phyloP scores from a whole-genome alignment of 2,888 invertebrate genomes.

The Malthinus flaveolus region DNA sequence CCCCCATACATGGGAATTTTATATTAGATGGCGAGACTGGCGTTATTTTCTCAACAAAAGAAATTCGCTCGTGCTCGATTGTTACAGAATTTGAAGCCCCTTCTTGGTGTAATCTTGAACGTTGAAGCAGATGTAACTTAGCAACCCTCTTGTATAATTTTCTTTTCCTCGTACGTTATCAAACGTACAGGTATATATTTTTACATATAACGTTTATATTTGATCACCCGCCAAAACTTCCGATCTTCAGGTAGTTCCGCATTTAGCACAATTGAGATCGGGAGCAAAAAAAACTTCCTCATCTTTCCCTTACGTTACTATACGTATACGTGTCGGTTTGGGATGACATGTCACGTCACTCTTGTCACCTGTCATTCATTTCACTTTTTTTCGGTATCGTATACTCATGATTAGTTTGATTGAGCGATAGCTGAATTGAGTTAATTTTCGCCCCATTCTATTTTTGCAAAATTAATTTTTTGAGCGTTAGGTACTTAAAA shows the following conservation, averaged over 20 bases:
- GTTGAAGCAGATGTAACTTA: conserved; percentile 40
- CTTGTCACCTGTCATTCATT: conserved; percentile 20
- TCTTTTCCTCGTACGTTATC: conserved; percentile 37
- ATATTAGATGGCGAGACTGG: conserved; percentile 16
- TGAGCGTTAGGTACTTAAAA: too few species aligned
- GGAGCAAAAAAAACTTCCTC: conserved; percentile 17
- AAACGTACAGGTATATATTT: conserved; percentile 42
- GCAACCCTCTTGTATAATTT: conserved; percentile 36
- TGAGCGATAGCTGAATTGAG: too few species aligned
- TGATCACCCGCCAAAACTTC: conserved; percentile 49
- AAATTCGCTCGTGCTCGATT: conserved; percentile 38
- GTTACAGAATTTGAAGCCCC: conserved; percentile 35
- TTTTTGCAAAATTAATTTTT: too few species aligned
- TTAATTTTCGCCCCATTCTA: too few species aligned
- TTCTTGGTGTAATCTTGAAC: conserved; percentile 34
- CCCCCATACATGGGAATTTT: conserved; percentile 18
- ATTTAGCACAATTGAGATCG: conserved; percentile 28
- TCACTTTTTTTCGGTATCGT: conserved; percentile 5
- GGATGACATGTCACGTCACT: conserved; percentile 10
- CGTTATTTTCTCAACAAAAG: conserved; percentile 32
- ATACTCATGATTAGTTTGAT: too few species aligned
- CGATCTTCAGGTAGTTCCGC: conserved; percentile 49
- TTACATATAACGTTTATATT: conserved; percentile 42
- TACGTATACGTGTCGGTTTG: conserved; percentile 9
- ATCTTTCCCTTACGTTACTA: too few species aligned